Base-by-base conservation (phyloP, 2,888 invertebrate species). In the Tetragonula carbonaria region DNA sequence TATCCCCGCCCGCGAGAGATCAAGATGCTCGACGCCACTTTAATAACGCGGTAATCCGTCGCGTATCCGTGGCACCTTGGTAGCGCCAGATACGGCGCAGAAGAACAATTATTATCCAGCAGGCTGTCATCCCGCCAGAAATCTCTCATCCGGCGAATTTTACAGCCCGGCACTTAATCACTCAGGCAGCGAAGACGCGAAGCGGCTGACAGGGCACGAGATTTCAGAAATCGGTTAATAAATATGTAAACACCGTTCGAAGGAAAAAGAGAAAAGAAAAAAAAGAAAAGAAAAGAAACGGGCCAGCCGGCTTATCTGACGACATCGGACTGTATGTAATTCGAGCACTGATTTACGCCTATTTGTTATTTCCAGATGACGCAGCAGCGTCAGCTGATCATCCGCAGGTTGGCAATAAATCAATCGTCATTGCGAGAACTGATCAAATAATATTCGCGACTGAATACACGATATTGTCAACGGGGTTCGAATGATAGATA, bases 311-410 rank as follows among this genome's bases (percentile, higher is more conserved):
- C 93, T 94, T 94, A 94, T 94, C 94, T 93, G 85, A 88, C 73
- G 74, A 80, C 82, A 77, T 63, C 38, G 51, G 72, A 55, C 68
- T 70, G 83, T 85, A 79, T 70, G 83, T 85, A 79, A 86, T 90
- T 92, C 91, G 90, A 92, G 93, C 66, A 90, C 92, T 94, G 93
- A 94, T 94, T 94, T 94, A 94, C 93, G 92, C 92, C 90, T 90
- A 92, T 91, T 92, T 90, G 91, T 93, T 89, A 91, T 86, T 90
- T 82, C 78, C 86, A 82, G 84, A 79, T 85, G 87, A 86, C 85
- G 88, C 82, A 74, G 81, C 57, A 63, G 74, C 78, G 83, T 85
- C 89, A 90, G 87, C 84, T 87, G 90, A 86, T 90, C 85, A 86
- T 87, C 84, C 82, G 53, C 74, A 53, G 83, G 80, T 33, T 74